These are phyloP conservation scores for Elmis aenea DNA, from an alignment of 2,888 invertebrate genomes.

Conservation along the genomic window DNA sequence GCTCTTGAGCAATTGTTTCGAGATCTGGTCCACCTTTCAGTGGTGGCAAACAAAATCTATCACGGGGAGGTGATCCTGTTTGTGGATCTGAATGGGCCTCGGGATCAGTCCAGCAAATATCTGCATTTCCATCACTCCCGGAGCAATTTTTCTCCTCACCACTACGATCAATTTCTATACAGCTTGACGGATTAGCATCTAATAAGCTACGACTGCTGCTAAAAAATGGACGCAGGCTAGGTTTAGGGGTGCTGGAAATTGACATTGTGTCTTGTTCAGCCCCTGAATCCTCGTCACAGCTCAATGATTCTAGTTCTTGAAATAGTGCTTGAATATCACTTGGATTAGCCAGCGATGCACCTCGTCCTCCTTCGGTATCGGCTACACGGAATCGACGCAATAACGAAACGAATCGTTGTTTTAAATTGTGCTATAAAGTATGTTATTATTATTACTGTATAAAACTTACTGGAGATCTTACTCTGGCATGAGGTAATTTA, in stretches of 20 bases:
- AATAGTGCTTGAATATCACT: slow-evolving; percentile 91
- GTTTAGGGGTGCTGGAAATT: slow-evolving; percentile 95
- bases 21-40: slow-evolving; percentile 33
- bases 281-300: slow-evolving; percentile 82
- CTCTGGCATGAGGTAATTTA: slow-evolving; percentile 65
- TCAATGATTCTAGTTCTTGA: slow-evolving; percentile 92
- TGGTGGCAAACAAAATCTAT: slow-evolving; percentile 40
- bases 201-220: slow-evolving; percentile 79
- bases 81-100: slow-evolving; percentile 65
- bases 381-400: slow-evolving; percentile 89
- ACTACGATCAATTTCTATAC: slow-evolving; percentile 36
- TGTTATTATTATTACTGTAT: slow-evolving; percentile 8
- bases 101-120: slow-evolving; percentile 58
- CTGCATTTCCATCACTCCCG: slow-evolving; percentile 53
- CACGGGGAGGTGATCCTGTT: slow-evolving; percentile 53
- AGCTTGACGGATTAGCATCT: slow-evolving; percentile 28
- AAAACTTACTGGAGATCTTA: neutral
- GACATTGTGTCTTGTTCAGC: slow-evolving; percentile 96
- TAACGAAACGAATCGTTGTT: slow-evolving; percentile 93
- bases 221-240: slow-evolving; percentile 91
- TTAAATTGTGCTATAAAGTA: slow-evolving; percentile 85
- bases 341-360: slow-evolving; percentile 63
- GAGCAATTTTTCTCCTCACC: slow-evolving; percentile 47
- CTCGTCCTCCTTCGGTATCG: slow-evolving; percentile 78
- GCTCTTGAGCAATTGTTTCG: slow-evolving; percentile 31